These are phyloP conservation scores for Pediacus dermestoides DNA, from an alignment of 2,888 invertebrate species.

Conservation along the genomic window DNA sequence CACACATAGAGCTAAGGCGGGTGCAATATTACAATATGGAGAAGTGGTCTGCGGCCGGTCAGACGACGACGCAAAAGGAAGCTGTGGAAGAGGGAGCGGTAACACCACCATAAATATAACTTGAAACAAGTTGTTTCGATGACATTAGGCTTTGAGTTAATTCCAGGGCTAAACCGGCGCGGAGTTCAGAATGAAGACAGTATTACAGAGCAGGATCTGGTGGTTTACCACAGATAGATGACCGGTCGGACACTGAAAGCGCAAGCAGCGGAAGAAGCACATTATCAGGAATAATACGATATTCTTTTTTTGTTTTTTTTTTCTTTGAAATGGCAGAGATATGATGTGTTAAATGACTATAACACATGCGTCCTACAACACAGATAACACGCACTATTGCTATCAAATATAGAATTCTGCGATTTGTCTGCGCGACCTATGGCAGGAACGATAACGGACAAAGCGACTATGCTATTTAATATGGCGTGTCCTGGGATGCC, in stretches of 20 bases:
- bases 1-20: too few relatives aligned
- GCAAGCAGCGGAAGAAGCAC: constrained; percentile 43
- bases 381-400: constrained; percentile 47
- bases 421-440: constrained; percentile 35
- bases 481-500: constrained; percentile 11
- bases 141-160: too few relatives aligned
- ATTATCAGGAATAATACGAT: constrained; percentile 43
- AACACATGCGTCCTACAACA: constrained; percentile 28
- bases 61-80: background rate
- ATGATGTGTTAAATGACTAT: constrained; percentile 29
- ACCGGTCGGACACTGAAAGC: constrained; percentile 11
- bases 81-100: too few relatives aligned
- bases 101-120: constrained; percentile 1
- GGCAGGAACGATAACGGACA: constrained; percentile 53
- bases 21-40: too few relatives aligned
- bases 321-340: constrained; percentile 27
- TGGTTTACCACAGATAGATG: too few relatives aligned
- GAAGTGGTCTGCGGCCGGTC: constrained; percentile 15
- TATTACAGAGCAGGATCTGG: too few relatives aligned
- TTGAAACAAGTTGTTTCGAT: too few relatives aligned
- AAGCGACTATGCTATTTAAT: constrained; percentile 44
- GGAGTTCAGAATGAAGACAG: too few relatives aligned
- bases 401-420: constrained; percentile 41
- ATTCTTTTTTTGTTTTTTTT: constrained; percentile 10
- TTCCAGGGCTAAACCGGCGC: too few relatives aligned